Evolutionary conservation across 2,888 invertebrate species (phyloP).

Genomic region (Gastracanthus pulcherrimus): DNA sequence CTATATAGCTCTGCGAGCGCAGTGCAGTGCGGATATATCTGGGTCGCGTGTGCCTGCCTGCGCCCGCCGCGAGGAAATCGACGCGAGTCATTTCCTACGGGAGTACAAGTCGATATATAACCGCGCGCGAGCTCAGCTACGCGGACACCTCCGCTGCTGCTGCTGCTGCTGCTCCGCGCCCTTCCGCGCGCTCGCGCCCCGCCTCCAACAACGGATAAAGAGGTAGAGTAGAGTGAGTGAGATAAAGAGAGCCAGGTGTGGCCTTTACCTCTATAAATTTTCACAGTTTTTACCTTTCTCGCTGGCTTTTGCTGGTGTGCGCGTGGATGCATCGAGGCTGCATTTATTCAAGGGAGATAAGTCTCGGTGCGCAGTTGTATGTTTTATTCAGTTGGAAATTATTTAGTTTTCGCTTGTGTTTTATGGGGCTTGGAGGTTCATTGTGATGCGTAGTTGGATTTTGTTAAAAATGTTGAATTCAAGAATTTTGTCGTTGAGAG

Average conservation of each 20-base stretch:
- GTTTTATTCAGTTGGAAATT: no score
- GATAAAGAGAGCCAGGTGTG: constrained; percentile 1
- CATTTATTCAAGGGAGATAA: neutral
- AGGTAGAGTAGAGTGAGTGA: no score
- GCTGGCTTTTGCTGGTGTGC: neutral
- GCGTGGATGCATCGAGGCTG: neutral
- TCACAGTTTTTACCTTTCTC: neutral
- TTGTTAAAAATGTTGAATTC: no score
- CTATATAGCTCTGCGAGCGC: neutral
- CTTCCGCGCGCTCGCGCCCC: neutral
- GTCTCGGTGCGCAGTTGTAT: neutral
- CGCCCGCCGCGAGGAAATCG: constrained; percentile 31
- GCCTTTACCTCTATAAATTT: constrained; percentile 30
- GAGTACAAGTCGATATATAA: constrained; percentile 35
- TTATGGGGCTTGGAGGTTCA: no score
- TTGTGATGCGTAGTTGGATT: no score
- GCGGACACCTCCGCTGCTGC: constrained; percentile 22
- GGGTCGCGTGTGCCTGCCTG: constrained; percentile 10
- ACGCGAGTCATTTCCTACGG: constrained; percentile 52
- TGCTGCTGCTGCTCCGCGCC: no score
- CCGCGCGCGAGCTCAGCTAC: no score
- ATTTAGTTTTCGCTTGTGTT: no score
- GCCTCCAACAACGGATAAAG: neutral
- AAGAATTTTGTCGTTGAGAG: no score
- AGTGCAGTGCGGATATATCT: constrained; percentile 1